A percentile compares a stretch with the other conserved stretches of the same genome.
Evolutionary conservation across 2,113 vertebrate species (phyloP).

Genomic region (Brienomyrus brachyistius): DNA sequence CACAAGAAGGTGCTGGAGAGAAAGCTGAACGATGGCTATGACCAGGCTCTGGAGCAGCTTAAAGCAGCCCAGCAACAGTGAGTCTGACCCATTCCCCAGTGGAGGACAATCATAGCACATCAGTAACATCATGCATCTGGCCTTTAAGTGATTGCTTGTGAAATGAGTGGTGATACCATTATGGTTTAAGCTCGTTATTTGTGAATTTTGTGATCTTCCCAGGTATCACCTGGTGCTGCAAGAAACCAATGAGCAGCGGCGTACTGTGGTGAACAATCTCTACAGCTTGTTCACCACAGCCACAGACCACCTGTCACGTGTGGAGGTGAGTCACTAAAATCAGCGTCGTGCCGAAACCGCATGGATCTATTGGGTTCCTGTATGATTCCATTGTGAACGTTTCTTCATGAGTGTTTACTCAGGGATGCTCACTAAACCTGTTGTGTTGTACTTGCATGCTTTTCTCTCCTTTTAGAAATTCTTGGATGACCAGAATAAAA

Average conservation of each 20-base stretch:
- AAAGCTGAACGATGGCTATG: constrained; percentile 55
- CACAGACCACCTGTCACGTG: constrained; percentile 46
- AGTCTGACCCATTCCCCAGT: constrained; percentile 21
- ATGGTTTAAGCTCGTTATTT: neutral
- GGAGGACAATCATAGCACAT: neutral
- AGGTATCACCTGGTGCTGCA: constrained; percentile 66
- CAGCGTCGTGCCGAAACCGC: neutral
- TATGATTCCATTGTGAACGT: neutral
- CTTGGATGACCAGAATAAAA: constrained; percentile 45
- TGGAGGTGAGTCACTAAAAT: constrained; percentile 47
- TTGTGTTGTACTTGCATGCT: neutral
- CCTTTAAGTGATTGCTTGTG: neutral
- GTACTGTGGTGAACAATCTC: constrained; percentile 59
- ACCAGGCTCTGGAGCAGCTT: constrained; percentile 53
- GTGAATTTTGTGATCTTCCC: neutral
- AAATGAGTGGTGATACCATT: neutral
- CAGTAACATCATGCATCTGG: neutral
- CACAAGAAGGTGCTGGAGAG: constrained; percentile 56
- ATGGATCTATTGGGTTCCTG: neutral
- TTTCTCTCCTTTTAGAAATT: constrained; percentile 42
- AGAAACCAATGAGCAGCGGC: constrained; percentile 61
- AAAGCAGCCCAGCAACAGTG: constrained; percentile 62
- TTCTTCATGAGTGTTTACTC: neutral
- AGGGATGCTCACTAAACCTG: neutral
- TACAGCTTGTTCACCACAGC: constrained; percentile 46